Evolutionary conservation across 92 coral and sea anemone species (phyloP), one percentile per base, ranked within the genome.

Genomic region (Siderastrea radians): DNA sequence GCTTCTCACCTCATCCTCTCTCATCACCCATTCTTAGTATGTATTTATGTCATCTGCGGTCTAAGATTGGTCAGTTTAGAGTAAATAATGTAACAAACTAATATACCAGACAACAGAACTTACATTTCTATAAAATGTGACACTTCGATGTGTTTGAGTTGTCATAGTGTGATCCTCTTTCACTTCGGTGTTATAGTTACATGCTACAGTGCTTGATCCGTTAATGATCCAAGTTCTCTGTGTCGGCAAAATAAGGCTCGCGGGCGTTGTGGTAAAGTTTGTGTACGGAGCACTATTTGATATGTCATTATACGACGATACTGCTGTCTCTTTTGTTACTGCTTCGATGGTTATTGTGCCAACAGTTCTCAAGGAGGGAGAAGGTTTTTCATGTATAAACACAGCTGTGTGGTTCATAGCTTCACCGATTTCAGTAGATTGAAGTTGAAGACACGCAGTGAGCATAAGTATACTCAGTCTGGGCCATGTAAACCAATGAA

Each of bases 61-160:
- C 38, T 26, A 26, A 26, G 38, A 26, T 0, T 26, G 38, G 38
- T 26, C 38, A 26, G 38, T 26, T 26, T 26, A 26, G 38, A 26
- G 38, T 26, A 26, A 26, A 17, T 68, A 14, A 61, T 14, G n/a
- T 13, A 16, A 1, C 66, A 61, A 10, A 10, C 1, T 58, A 58
- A 10, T 61, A 19, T 61, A 61, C 66, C 3, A 13, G 13, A 45
- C 11, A 49, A 49, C 38, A 78, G 2, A 43, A 58, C 63, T 55
- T 81, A 81, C 86, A 67, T 68, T 69, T 81, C 55, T 81, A 17
- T 68, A 81, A 57, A 81, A 81, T n/a, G 58, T 47, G 57, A 57
- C 78, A 7, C 86, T 58, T 14, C 57, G 7, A n/a, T 82, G 50
- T 57, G 45, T 12, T 7, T 14, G 38, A 11, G 1, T 45, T 58